phyloP scores from a whole-genome alignment of 1,140 invertebrate genomes.

The Micrasema longulum region DNA sequence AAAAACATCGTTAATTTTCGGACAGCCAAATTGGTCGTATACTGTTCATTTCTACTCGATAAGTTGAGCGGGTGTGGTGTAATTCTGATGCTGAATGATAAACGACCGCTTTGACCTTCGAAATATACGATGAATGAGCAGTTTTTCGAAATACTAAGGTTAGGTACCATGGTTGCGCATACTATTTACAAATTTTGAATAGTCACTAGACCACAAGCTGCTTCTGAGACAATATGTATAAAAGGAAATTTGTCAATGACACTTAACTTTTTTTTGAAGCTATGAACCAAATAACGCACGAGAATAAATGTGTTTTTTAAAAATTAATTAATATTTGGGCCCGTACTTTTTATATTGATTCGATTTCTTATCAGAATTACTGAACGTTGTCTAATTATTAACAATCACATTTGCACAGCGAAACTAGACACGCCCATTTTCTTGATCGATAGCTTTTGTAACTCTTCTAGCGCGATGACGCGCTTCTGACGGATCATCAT shows the following conservation, averaged over 20 bases:
- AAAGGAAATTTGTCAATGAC: not conserved
- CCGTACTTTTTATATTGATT: conserved; percentile 10
- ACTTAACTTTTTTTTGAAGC: not conserved
- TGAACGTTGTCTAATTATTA: too few species aligned
- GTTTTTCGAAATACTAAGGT: conserved; percentile 17
- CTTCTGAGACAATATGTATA: not conserved
- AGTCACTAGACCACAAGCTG: conserved; percentile 12
- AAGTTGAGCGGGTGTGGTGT: not conserved
- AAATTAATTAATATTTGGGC: too few species aligned
- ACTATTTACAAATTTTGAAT: conserved; percentile 3
- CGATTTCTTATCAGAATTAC: conserved; percentile 3
- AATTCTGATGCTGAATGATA: conserved; percentile 6
- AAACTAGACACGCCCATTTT: too few species aligned
- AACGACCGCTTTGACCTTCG: conserved; percentile 18
- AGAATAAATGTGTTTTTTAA: too few species aligned
- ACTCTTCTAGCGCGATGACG: conserved; percentile 8
- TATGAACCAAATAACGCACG: not conserved
- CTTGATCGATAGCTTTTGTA: not conserved
- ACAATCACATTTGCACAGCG: too few species aligned
- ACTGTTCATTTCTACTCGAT: conserved; percentile 23
- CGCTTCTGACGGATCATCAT: conserved; percentile 10
- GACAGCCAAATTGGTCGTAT: conserved; percentile 15
- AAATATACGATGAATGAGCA: conserved; percentile 10
- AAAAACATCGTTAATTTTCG: conserved; percentile 24
- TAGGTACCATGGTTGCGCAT: not conserved